phyloP scores from a whole-genome alignment of 2,113 vertebrate species.

The Paratilapia polleni region DNA sequence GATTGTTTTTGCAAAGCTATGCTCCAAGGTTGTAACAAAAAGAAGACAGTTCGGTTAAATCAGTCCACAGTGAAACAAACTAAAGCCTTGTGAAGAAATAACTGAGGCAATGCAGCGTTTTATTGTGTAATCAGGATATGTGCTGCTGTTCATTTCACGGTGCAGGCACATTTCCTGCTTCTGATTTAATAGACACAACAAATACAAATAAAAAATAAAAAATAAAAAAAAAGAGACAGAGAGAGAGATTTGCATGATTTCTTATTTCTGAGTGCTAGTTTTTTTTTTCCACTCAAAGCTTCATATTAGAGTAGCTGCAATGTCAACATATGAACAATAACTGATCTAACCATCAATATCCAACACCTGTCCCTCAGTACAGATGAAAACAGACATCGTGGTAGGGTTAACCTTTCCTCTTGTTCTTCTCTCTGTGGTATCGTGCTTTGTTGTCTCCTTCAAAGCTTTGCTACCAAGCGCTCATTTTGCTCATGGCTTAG shows the following conservation, averaged over 20 bases:
- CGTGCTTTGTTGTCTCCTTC: conserved; percentile 62
- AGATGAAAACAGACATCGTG: conserved; percentile 19
- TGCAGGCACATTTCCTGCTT: conserved; percentile 39
- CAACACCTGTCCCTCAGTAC: neutral
- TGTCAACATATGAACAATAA: conserved; percentile 23
- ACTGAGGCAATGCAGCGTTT: conserved; percentile 37
- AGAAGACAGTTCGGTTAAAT: conserved; percentile 16
- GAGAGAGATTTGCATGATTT: conserved; percentile 68
- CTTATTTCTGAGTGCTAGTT: conserved; percentile 60
- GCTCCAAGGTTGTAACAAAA: conserved; percentile 21
- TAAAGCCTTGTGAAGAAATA: conserved; percentile 22
- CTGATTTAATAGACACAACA: conserved; percentile 44
- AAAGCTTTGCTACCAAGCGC: conserved; percentile 24
- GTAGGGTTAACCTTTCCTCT: conserved; percentile 21
- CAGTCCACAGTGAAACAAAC: conserved; percentile 13
- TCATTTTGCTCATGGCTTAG: conserved; percentile 31
- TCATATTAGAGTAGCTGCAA: conserved; percentile 44
- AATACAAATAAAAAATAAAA: neutral
- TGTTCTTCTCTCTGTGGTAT: conserved; percentile 63
- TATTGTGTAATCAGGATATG: conserved; percentile 21
- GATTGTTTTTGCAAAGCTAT: conserved; percentile 40
- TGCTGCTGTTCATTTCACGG: conserved; percentile 7
- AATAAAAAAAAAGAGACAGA: neutral
- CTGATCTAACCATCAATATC: conserved; percentile 3
- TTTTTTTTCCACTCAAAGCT: conserved; percentile 35